phyloP scores from a whole-genome alignment of 2,113 vertebrate species.

The Ciconia boyciana region DNA sequence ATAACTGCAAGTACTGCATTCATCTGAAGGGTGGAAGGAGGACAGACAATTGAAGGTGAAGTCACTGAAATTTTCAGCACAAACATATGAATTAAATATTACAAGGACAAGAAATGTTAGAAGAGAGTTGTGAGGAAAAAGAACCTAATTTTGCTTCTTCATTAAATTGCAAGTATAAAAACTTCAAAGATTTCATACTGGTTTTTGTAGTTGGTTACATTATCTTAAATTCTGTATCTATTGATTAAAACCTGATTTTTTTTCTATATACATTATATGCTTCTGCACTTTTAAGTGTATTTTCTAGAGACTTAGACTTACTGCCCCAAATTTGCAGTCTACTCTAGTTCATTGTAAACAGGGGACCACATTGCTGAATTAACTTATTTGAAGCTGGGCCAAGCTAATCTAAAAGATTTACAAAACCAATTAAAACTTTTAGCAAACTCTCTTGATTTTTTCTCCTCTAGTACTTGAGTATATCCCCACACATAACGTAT shows the following conservation, averaged over 20 bases:
- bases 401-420: conserved; percentile 6
- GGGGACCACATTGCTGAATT: not conserved
- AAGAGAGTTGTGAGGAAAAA: conserved; percentile 26
- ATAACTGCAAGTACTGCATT: conserved; percentile 34
- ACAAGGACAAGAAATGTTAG: conserved; percentile 46
- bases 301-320: not conserved
- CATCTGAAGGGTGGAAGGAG: conserved; percentile 27
- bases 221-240: conserved; percentile 5
- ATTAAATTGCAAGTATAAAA: conserved; percentile 48
- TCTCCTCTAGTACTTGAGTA: not conserved
- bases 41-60: conserved; percentile 66
- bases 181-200: conserved; percentile 31
- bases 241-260: not conserved
- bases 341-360: not conserved
- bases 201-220: not conserved
- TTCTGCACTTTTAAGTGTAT: not conserved
- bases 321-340: not conserved
- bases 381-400: not conserved
- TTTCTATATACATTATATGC: not conserved
- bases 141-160: conserved; percentile 24
- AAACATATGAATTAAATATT: conserved; percentile 68
- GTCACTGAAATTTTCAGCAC: conserved; percentile 56
- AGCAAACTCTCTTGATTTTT: not conserved
- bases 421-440: conserved; percentile 30
- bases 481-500: not conserved